Percentiles rank a stretch among this genome's conserved stretches.
Conservation (phyloP, 2,113 vertebrate species). For the Chloebia gouldiae region DNA sequence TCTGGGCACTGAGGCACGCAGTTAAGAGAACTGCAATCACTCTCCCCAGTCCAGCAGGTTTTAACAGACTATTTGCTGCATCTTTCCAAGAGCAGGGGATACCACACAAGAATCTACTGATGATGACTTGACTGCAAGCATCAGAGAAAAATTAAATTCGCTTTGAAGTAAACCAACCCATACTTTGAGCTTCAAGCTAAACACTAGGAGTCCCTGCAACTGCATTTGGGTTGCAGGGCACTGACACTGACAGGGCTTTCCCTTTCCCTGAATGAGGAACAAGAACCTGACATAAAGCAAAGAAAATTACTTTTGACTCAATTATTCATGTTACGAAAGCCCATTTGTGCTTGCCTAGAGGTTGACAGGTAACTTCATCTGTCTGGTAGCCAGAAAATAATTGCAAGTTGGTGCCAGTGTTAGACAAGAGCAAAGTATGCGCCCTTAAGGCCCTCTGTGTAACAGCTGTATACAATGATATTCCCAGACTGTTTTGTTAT, state of each 20-base stretch:
- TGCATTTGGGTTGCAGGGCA: neutral
- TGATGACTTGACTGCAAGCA: neutral
- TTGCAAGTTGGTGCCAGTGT: neutral
- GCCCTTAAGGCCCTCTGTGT: neutral
- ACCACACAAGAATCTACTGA: neutral
- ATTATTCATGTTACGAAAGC: neutral
- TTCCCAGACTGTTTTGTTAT: neutral
- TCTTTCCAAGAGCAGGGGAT: neutral
- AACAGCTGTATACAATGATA: neutral
- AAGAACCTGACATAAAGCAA: neutral
- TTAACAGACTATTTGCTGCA: neutral
- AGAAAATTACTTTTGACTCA: constrained; percentile 6
- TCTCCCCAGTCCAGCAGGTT: neutral
- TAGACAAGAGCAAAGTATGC: neutral
- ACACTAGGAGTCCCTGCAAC: neutral
- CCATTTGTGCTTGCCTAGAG: neutral
- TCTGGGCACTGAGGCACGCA: neutral
- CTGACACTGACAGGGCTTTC: neutral
- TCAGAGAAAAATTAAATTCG: neutral
- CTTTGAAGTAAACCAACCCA: neutral
- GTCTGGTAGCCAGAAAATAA: constrained; percentile 10
- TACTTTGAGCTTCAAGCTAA: neutral
- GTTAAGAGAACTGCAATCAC: neutral
- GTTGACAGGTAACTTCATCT: constrained; percentile 13
- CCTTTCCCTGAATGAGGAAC: neutral